These are phyloP conservation scores for Scatophagus argus DNA, from an alignment of 2,113 vertebrate species.

Conservation along the genomic window DNA sequence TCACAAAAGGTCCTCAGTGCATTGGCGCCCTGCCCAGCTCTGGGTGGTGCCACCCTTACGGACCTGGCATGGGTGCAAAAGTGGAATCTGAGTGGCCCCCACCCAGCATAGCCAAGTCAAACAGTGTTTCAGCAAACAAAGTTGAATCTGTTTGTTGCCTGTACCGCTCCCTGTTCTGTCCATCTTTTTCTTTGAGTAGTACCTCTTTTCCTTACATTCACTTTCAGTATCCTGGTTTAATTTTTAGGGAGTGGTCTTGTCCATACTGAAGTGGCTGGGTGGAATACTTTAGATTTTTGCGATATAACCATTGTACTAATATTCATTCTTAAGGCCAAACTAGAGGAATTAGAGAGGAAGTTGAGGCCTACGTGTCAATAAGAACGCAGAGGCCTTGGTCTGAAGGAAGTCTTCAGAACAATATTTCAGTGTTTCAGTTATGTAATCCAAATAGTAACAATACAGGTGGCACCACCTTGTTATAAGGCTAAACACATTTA, in stretches of 20 bases:
- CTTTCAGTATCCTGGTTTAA: conserved; percentile 16
- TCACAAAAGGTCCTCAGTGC: conserved; percentile 62
- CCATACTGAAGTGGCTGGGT: conserved; percentile 58
- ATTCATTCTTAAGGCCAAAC: conserved; percentile 48
- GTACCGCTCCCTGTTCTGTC: not conserved
- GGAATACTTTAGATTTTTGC: conserved; percentile 64
- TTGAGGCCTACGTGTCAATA: conserved; percentile 69
- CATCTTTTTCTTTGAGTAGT: conserved; percentile 3
- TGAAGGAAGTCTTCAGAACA: conserved; percentile 70
- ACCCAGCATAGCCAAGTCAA: conserved; percentile 57
- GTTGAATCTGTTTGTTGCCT: conserved; percentile 53
- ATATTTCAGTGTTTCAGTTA: conserved; percentile 59
- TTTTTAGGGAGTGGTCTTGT: conserved; percentile 49
- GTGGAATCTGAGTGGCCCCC: conserved; percentile 36
- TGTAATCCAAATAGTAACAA: conserved; percentile 52
- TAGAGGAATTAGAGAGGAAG: conserved; percentile 60
- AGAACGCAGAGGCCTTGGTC: conserved; percentile 36
- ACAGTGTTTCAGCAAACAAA: conserved; percentile 46
- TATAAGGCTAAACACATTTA: not conserved
- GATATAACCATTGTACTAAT: conserved; percentile 78
- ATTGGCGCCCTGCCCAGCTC: conserved; percentile 37
- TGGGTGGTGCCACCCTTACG: conserved; percentile 46
- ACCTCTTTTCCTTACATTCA: conserved; percentile 26
- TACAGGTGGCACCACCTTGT: conserved; percentile 31
- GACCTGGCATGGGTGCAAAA: conserved; percentile 54